phyloP scores from a whole-genome alignment of 2,797 vertebrate species.

The Eremophila alpestris region DNA sequence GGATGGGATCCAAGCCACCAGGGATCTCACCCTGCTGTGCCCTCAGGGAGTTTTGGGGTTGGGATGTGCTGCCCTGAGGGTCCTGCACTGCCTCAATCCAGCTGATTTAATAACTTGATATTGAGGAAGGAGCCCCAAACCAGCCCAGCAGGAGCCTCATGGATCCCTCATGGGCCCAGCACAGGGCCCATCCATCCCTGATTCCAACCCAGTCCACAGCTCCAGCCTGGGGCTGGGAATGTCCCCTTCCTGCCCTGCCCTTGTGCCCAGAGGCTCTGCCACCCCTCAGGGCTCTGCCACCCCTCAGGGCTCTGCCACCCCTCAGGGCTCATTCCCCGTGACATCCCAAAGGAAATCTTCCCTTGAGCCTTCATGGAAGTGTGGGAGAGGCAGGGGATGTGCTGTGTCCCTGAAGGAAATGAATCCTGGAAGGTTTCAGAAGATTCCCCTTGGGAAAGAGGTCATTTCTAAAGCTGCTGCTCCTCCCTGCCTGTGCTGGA shows the following conservation, averaged over 20 bases:
- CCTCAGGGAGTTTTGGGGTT: not conserved
- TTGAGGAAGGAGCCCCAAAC: not conserved
- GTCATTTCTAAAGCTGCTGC: not conserved
- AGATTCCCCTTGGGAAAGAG: not conserved
- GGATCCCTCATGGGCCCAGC: too few relatives aligned
- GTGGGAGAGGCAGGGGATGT: not conserved
- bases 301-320: not conserved
- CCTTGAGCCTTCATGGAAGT: fast-evolving
- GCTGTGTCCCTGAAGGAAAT: not conserved
- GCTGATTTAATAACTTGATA: not conserved
- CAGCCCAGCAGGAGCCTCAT: not conserved
- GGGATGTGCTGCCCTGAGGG: not conserved
- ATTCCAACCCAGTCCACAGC: fast-evolving
- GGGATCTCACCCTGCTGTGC: not conserved
- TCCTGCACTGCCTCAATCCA: not conserved
- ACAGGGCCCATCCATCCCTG: fast-evolving
- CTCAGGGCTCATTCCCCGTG: fast-evolving
- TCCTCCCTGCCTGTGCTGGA: not conserved
- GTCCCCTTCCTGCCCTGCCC: not conserved
- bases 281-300: not conserved
- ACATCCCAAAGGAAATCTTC: not conserved
- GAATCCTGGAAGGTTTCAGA: not conserved
- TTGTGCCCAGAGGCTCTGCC: not conserved
- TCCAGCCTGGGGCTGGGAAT: not conserved
- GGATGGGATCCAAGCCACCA: not conserved